Evolutionary conservation across 1,140 invertebrate species (phyloP), one percentile per base, ranked within the genome.

Genomic region (Drosophila neocordata): DNA sequence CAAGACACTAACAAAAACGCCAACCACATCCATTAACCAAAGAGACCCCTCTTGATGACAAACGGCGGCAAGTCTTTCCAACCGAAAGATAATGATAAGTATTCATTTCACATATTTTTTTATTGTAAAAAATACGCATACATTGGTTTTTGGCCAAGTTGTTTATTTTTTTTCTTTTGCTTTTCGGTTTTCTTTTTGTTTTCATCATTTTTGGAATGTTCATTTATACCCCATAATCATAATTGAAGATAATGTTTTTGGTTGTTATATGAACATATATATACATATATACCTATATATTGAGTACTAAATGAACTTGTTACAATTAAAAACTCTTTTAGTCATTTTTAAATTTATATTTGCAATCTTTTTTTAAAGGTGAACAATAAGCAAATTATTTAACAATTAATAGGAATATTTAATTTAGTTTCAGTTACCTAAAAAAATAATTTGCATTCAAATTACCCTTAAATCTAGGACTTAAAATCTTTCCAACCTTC

Each of bases 61-160:
- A 85, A 87, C 78, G 78, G 82, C 82, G 74, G 78, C 81, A 75
- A 81, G 82, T 87, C 84, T 76, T 56, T 78, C 41, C 41, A 48
- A 48, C 41, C 76, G 58, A 64, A 55, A 69, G 82, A 78, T 87
- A 75, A 85, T 87, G 77, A 87, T 87, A 75, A 75, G 73, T 68
- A 87, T 85, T 67, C 67, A 82, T 85, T 77, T 77, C 73, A 85
- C 68, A 79, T 60, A 83, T 65, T 55, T 76, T 55, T 76, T 76
- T 71, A 71, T 56, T 73, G 64, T 31, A 48, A 20, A 11, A 18
- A 20, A 48, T 48, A 48, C 41, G 41, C 41, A 75, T 57, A 69
- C 38, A 52, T 31, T 31, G 0, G 4, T 61, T 69, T 61, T 51
- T 27, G 31, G 37, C 24, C 53, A 63, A 55, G 58, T 2, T 24